phyloP scores from a whole-genome alignment of 2,888 invertebrate genomes.

The Sarcophaga variegata region DNA sequence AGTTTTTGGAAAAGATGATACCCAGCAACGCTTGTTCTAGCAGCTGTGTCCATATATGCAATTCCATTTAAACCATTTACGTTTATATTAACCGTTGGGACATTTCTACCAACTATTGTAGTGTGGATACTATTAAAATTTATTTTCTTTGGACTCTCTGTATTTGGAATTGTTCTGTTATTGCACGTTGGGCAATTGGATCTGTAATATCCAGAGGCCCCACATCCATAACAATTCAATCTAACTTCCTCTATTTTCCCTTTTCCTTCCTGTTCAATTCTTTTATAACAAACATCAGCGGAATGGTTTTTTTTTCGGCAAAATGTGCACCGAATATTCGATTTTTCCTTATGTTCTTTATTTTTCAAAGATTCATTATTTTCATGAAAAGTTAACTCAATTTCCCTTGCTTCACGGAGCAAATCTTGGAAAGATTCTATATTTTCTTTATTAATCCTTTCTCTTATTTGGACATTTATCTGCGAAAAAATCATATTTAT shows the following conservation, averaged over 20 bases:
- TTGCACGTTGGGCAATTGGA: constrained; percentile 38
- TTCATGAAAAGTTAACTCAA: background rate
- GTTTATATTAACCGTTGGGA: constrained; percentile 46
- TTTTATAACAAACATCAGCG: constrained; percentile 28
- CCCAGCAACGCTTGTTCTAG: constrained; percentile 63
- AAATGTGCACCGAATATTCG: background rate
- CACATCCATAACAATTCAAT: constrained; percentile 43
- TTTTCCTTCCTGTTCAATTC: constrained; percentile 25
- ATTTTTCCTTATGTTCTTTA: too few species aligned
- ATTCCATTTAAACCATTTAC: constrained; percentile 46
- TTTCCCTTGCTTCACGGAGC: background rate
- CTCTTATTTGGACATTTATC: background rate
- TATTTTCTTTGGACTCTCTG: constrained; percentile 18
- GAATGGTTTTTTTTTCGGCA: constrained; percentile 17
- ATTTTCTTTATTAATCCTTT: constrained; percentile 9
- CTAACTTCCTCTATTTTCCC: constrained; percentile 13
- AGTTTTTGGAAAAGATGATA: constrained; percentile 58
- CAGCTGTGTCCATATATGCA: constrained; percentile 64
- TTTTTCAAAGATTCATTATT: background rate
- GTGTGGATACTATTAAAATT: constrained; percentile 42
- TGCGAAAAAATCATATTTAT: constrained; percentile 31
- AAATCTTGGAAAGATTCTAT: constrained; percentile 8
- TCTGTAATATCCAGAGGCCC: constrained; percentile 30
- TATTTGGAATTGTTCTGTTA: background rate
- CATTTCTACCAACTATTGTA: constrained; percentile 44